phyloP scores from a whole-genome alignment of 2,797 vertebrate species.

The Chelonia mydas region DNA sequence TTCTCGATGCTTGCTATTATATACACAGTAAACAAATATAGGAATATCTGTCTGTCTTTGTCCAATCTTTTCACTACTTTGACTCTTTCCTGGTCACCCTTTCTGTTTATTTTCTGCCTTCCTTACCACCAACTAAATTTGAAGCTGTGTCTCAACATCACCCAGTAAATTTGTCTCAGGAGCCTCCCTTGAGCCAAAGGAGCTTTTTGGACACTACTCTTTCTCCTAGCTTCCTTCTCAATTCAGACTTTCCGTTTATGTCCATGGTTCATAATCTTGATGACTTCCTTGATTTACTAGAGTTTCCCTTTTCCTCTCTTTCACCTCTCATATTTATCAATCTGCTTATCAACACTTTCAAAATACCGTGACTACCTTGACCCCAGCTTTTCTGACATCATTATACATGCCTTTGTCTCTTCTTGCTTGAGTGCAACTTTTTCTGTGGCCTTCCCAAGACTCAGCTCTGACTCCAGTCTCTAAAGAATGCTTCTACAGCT shows the following conservation, averaged over 20 bases:
- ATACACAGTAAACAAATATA: not conserved
- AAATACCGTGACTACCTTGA: fast-evolving
- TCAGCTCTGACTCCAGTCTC: not conserved
- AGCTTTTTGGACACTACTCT: fast-evolving
- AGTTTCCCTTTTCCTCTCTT: not conserved
- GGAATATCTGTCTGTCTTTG: not conserved
- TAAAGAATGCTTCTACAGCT: not conserved
- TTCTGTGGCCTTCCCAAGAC: not conserved
- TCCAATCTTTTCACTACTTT: not conserved
- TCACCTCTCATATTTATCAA: fast-evolving
- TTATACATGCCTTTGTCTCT: not conserved
- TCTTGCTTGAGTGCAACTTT: not conserved
- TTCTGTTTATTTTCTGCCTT: not conserved
- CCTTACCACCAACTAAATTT: not conserved
- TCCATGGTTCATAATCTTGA: fast-evolving
- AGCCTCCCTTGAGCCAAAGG: fast-evolving
- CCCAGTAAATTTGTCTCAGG: not conserved
- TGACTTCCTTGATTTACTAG: not conserved
- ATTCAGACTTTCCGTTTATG: not conserved
- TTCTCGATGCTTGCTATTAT: not conserved
- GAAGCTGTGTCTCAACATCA: not conserved
- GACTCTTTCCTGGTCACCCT: not conserved
- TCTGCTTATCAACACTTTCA: not conserved
- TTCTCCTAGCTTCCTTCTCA: not conserved
- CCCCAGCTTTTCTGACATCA: not conserved